phyloP scores from a whole-genome alignment of 2,888 invertebrate genomes.

The Xylota sylvarum region DNA sequence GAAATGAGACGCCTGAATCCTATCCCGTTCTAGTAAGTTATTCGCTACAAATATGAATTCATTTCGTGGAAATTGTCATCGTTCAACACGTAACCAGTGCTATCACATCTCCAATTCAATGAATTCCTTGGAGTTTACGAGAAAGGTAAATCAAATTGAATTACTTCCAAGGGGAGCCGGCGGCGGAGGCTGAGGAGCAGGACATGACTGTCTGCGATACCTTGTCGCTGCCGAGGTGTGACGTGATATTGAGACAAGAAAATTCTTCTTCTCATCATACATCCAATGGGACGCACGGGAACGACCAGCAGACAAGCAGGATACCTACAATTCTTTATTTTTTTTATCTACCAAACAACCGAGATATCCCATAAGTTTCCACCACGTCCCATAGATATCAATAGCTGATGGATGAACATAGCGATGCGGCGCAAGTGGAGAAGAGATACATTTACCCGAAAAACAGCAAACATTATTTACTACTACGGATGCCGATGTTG shows the following conservation, averaged over 20 bases:
- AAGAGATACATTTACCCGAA: constrained; percentile 7
- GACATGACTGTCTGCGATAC: constrained; percentile 20
- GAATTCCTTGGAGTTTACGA: constrained; percentile 40
- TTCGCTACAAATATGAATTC: constrained; percentile 25
- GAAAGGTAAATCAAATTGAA: constrained; percentile 66
- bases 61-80: constrained; percentile 46
- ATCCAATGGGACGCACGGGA: constrained; percentile 20
- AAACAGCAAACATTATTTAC: constrained; percentile 47
- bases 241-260: constrained; percentile 45
- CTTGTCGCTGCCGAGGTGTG: constrained; percentile 38
- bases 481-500: constrained; percentile 9
- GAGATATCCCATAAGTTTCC: constrained; percentile 17
- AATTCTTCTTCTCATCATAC: neutral
- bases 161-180: constrained; percentile 14
- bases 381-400: constrained; percentile 54
- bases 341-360: constrained; percentile 4
- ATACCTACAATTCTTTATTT: neutral
- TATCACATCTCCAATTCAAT: constrained; percentile 57
- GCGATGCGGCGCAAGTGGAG: neutral
- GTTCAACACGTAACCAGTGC: constrained; percentile 60
- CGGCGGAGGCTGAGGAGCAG: neutral
- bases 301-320: neutral
- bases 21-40: neutral
- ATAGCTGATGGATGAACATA: constrained; percentile 15
- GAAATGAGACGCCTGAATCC: neutral